Percentiles rank a stretch among this genome's conserved stretches.
These are phyloP conservation scores for Lathamus discolor DNA, from an alignment of 2,113 vertebrate species.

Conservation along the genomic window DNA sequence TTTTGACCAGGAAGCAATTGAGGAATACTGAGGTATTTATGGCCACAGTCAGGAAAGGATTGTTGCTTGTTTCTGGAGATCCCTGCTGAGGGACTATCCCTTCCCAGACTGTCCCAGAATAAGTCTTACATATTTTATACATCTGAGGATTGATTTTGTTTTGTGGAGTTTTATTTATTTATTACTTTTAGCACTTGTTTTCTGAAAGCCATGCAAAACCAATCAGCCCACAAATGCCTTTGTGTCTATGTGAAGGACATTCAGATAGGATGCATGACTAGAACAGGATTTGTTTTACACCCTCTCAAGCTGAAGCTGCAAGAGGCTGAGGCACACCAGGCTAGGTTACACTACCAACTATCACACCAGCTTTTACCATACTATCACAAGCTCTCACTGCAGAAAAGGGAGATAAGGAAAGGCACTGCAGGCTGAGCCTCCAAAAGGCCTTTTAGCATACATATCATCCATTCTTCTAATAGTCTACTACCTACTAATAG, in stretches of 20 bases:
- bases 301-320: background rate
- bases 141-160: background rate
- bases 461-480: background rate
- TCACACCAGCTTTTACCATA: background rate
- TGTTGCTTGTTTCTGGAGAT: background rate
- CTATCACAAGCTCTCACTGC: fast-evolving
- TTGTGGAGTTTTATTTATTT: background rate
- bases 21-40: background rate
- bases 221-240: background rate
- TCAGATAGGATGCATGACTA: background rate
- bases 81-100: too few relatives aligned
- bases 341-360: background rate
- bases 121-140: fast-evolving
- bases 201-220: background rate
- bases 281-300: background rate
- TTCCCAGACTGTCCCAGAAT: background rate
- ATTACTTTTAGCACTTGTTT: background rate
- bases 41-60: background rate
- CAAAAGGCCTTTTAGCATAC: background rate
- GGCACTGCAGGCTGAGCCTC: background rate
- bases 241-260: background rate
- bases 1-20: background rate
- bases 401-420: background rate
- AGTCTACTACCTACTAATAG: background rate
- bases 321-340: fast-evolving